phyloP scores from a whole-genome alignment of 2,113 vertebrate genomes.

The Epinephelus cyanopodus region DNA sequence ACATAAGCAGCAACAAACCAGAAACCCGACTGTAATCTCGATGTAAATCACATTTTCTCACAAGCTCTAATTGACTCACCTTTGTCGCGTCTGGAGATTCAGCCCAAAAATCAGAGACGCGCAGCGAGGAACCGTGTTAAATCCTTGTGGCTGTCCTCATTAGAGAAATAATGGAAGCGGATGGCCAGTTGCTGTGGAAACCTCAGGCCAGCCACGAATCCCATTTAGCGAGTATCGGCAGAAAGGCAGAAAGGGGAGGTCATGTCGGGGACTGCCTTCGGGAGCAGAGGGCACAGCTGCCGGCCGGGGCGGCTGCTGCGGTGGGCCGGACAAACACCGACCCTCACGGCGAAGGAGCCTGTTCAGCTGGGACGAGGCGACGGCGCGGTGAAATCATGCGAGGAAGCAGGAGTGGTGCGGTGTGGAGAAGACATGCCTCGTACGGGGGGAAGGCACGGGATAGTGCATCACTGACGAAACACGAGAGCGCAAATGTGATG shows the following conservation, averaged over 20 bases:
- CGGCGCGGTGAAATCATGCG: slow-evolving; percentile 35
- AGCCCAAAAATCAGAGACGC: slow-evolving; percentile 73
- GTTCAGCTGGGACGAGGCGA: slow-evolving; percentile 49
- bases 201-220: slow-evolving; percentile 64
- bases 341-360: neutral
- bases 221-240: slow-evolving; percentile 76
- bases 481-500: slow-evolving; percentile 61
- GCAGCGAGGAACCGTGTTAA: slow-evolving; percentile 65
- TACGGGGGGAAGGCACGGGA: slow-evolving; percentile 46
- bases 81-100: slow-evolving; percentile 75
- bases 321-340: slow-evolving; percentile 48
- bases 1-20: slow-evolving; percentile 29
- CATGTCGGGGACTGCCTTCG: slow-evolving; percentile 68
- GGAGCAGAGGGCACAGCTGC: slow-evolving; percentile 66
- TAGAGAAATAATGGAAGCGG: slow-evolving; percentile 62
- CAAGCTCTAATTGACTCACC: slow-evolving; percentile 68
- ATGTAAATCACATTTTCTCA: neutral
- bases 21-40: accelerated
- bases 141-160: slow-evolving; percentile 76
- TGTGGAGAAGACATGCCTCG: slow-evolving; percentile 67
- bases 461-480: slow-evolving; percentile 72
- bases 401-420: slow-evolving; percentile 45
- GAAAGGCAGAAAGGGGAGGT: slow-evolving; percentile 59
- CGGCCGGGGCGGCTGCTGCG: slow-evolving; percentile 33
- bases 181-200: slow-evolving; percentile 68